Evolutionary conservation across 2,113 vertebrate genomes (phyloP).

Genomic region (Peromyscus californicus): DNA sequence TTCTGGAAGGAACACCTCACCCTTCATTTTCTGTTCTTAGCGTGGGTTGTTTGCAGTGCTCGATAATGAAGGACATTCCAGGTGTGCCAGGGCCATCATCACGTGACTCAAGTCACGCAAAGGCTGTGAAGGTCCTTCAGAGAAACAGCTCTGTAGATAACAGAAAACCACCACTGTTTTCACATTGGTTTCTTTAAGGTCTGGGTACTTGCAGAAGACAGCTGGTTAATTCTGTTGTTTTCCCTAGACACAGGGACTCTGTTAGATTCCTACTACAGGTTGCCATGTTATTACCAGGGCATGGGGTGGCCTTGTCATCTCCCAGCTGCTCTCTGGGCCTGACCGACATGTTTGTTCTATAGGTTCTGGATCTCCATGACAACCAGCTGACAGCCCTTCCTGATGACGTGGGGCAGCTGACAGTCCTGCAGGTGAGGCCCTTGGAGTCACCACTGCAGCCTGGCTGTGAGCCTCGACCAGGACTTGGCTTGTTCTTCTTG

Average conservation of each 20-base stretch:
- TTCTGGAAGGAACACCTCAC: not conserved
- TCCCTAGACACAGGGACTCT: not conserved
- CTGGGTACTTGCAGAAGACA: not conserved
- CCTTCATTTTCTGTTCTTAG: not conserved
- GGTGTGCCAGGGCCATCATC: not conserved
- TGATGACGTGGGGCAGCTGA: slow-evolving; percentile 92
- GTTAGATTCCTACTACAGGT: not conserved
- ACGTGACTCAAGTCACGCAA: not conserved
- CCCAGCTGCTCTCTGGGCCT: not conserved
- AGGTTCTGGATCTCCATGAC: slow-evolving; percentile 97
- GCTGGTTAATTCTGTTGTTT: not conserved
- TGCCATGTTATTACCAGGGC: too few relatives aligned
- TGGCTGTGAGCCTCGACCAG: not conserved
- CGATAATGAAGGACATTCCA: too few relatives aligned
- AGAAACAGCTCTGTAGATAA: not conserved
- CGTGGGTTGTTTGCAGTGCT: not conserved
- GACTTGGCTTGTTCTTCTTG: not conserved
- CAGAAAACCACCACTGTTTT: not conserved
- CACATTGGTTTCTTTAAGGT: not conserved
- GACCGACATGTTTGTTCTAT: not conserved
- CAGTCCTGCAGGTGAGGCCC: slow-evolving; percentile 89
- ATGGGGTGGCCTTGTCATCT: fast-evolving
- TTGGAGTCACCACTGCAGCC: not conserved
- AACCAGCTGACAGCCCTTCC: slow-evolving; percentile 94
- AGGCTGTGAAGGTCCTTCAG: not conserved